Evolutionary conservation across 2,797 vertebrate species (phyloP).

Genomic region (Zenarchopterus dispar): DNA sequence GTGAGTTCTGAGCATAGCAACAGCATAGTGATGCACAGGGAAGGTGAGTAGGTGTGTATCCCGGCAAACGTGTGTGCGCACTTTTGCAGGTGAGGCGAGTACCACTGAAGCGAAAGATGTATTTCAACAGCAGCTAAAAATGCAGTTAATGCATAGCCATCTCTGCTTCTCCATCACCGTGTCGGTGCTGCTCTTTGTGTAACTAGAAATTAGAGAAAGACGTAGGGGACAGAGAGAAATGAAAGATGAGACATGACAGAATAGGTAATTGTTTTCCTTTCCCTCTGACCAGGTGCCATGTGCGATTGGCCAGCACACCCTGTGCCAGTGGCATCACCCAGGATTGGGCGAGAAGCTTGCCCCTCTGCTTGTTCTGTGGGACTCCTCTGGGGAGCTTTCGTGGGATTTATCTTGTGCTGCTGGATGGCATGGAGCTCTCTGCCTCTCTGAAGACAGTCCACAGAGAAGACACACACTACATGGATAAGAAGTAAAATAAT

Average conservation of each 20-base stretch:
- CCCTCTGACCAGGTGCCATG: conserved; percentile 81
- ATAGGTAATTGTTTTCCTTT: conserved; percentile 74
- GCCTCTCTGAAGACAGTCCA: conserved; percentile 68
- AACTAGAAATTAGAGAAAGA: conserved; percentile 25
- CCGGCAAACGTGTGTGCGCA: conserved; percentile 26
- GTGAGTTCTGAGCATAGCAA: conserved; percentile 72
- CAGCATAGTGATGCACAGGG: conserved; percentile 68
- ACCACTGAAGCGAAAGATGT: conserved; percentile 42
- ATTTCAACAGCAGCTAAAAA: conserved; percentile 55
- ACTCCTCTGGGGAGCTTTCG: conserved; percentile 69
- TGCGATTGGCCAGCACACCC: conserved; percentile 74
- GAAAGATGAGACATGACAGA: conserved; percentile 37
- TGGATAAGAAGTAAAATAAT: conserved; percentile 81
- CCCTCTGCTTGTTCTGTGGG: conserved; percentile 51
- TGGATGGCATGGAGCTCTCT: conserved; percentile 68
- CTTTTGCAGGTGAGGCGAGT: conserved; percentile 51
- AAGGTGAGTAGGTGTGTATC: conserved; percentile 71
- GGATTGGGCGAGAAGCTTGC: conserved; percentile 70
- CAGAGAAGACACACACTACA: conserved; percentile 70
- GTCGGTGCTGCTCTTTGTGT: conserved; percentile 30
- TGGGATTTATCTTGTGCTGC: conserved; percentile 79
- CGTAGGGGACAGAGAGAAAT: background rate
- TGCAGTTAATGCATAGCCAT: conserved; percentile 50
- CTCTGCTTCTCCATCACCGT: conserved; percentile 28
- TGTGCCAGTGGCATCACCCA: conserved; percentile 69